Evolutionary conservation across 2,888 invertebrate genomes (phyloP).

Genomic region (Serripes groenlandicus): DNA sequence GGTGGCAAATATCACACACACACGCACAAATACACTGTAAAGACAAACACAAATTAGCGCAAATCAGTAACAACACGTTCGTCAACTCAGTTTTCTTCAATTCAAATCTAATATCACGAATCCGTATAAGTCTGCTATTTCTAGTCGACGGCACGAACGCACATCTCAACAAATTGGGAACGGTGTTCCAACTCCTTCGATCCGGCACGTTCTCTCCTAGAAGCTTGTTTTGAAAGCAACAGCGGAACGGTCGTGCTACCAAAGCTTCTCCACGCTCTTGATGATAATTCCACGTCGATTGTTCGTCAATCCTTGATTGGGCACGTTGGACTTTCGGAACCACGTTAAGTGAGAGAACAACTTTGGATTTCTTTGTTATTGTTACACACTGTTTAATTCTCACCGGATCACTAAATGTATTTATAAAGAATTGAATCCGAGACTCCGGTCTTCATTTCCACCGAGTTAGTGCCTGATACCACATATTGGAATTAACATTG

Average conservation of each 20-base stretch:
- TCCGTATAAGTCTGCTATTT: constrained; percentile 49
- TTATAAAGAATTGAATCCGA: constrained; percentile 6
- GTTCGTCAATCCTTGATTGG: constrained; percentile 49
- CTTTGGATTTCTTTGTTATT: constrained; percentile 14
- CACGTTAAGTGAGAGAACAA: constrained; percentile 15
- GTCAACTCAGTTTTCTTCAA: constrained; percentile 26
- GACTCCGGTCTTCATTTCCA: constrained; percentile 11
- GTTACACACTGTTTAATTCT: constrained; percentile 15
- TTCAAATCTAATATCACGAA: constrained; percentile 21
- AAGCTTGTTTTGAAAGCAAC: constrained; percentile 60
- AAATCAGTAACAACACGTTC: constrained; percentile 21
- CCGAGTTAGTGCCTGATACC: neutral
- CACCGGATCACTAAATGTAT: constrained; percentile 4
- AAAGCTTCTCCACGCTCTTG: constrained; percentile 10
- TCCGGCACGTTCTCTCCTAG: constrained; percentile 60
- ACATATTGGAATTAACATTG: neutral
- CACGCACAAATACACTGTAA: constrained; percentile 7
- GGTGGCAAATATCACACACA: constrained; percentile 11
- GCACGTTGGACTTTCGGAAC: constrained; percentile 45
- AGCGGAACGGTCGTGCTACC: constrained; percentile 34
- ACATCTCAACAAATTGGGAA: constrained; percentile 49
- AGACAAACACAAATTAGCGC: constrained; percentile 25
- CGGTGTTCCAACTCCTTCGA: constrained; percentile 54
- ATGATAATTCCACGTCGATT: constrained; percentile 22
- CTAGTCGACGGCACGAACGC: constrained; percentile 59